phyloP scores from a whole-genome alignment of 2,113 vertebrate genomes.

The Brevimyrus niger region DNA sequence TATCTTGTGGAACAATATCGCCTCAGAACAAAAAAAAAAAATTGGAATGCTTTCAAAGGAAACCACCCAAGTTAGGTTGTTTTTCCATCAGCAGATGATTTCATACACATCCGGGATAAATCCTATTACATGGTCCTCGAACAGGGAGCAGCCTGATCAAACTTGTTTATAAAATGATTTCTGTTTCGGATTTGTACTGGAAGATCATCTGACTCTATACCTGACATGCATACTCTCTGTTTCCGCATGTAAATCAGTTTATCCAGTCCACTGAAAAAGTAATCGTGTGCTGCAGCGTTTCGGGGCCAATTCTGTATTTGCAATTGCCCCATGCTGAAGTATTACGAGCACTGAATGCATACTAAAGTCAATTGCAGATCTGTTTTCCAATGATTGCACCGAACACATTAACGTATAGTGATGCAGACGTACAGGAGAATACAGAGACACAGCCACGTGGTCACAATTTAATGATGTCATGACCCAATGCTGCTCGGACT shows the following conservation, averaged over 20 bases:
- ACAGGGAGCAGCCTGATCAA: background rate
- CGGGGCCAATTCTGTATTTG: background rate
- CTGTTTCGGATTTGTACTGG: background rate
- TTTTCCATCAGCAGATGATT: background rate
- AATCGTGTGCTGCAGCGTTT: background rate
- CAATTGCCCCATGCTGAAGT: background rate
- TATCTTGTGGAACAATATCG: background rate
- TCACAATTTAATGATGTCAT: background rate
- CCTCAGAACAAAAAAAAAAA: background rate
- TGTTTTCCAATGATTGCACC: background rate
- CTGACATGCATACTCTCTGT: background rate
- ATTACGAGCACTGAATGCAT: background rate
- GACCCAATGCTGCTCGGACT: background rate
- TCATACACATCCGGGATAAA: background rate
- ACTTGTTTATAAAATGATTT: conserved; percentile 2
- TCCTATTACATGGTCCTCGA: background rate
- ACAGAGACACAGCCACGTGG: background rate
- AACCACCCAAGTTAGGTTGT: background rate
- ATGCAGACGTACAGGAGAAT: background rate
- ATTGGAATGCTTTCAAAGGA: background rate
- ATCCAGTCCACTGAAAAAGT: background rate
- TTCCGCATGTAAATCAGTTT: background rate
- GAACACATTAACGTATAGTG: background rate
- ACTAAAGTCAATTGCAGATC: background rate
- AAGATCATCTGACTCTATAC: background rate